A percentile compares a stretch with the other conserved stretches of the same genome.
Conservation (phyloP, 2,113 vertebrate species). For the Chaenocephalus aceratus region DNA sequence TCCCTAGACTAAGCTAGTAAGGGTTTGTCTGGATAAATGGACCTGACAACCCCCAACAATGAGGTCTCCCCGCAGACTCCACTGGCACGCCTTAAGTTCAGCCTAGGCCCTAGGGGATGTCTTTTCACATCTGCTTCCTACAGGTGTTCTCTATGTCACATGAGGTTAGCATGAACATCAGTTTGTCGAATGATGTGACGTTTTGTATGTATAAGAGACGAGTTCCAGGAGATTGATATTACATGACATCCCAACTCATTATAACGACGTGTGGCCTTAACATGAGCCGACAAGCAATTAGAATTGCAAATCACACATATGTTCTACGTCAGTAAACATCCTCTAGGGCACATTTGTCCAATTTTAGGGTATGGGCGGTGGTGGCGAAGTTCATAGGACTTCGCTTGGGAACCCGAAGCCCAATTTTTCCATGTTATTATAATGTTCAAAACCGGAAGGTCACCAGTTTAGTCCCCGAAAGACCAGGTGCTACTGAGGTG, state of each 20-base stretch:
- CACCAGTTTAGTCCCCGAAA: too few species aligned
- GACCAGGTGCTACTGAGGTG: too few species aligned
- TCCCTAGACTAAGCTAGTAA: slow-evolving; percentile 42
- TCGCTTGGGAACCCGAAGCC: too few species aligned
- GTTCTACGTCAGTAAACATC: not conserved
- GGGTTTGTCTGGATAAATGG: slow-evolving; percentile 68
- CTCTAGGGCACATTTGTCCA: not conserved
- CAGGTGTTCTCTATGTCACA: slow-evolving; percentile 29
- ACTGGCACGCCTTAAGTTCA: slow-evolving; percentile 52
- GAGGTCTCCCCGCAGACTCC: slow-evolving; percentile 58
- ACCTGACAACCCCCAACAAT: slow-evolving; percentile 65
- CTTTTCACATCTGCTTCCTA: slow-evolving; percentile 43
- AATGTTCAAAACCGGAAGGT: too few species aligned
- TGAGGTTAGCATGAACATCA: not conserved
- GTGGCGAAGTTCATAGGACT: too few species aligned
- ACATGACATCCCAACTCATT: not conserved
- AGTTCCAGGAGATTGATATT: not conserved
- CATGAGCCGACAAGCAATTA: not conserved
- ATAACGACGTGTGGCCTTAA: not conserved
- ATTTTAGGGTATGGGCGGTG: too few species aligned
- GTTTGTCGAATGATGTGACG: not conserved
- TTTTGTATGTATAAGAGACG: not conserved
- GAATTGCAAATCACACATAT: not conserved
- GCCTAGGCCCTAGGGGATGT: slow-evolving; percentile 33
- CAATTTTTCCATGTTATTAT: too few species aligned